These are phyloP conservation scores for Tipula unca DNA, from an alignment of 2,888 invertebrate genomes.

Conservation along the genomic window DNA sequence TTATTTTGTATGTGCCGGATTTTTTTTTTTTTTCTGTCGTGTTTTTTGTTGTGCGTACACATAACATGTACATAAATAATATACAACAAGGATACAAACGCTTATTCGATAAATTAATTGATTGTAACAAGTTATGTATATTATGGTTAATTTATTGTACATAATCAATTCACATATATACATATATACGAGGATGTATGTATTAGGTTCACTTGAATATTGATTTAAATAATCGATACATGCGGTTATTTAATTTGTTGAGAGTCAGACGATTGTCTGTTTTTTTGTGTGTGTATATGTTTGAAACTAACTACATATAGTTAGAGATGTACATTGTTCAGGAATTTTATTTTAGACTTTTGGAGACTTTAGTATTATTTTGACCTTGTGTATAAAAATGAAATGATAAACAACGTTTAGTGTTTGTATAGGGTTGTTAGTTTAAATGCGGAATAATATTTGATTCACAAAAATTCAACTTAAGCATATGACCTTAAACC, in stretches of 20 bases:
- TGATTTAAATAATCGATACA: background rate
- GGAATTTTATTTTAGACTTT: background rate
- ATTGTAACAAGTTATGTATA: background rate
- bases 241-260: background rate
- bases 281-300: background rate
- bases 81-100: background rate
- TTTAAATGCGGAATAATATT: no score
- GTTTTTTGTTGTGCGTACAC: background rate
- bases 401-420: no score
- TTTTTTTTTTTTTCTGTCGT: no score
- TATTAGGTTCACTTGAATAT: background rate
- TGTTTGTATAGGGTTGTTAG: no score
- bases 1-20: background rate
- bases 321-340: background rate
- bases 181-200: background rate
- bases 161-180: background rate
- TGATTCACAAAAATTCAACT: no score
- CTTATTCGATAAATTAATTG: background rate
- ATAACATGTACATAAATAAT: background rate
- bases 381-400: background rate
- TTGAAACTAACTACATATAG: no score
- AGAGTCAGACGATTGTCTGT: background rate
- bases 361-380: background rate
- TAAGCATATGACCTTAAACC: no score
- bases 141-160: background rate